Base-by-base conservation (phyloP, 2,888 invertebrate species). In the Pachydiplax longipennis region DNA sequence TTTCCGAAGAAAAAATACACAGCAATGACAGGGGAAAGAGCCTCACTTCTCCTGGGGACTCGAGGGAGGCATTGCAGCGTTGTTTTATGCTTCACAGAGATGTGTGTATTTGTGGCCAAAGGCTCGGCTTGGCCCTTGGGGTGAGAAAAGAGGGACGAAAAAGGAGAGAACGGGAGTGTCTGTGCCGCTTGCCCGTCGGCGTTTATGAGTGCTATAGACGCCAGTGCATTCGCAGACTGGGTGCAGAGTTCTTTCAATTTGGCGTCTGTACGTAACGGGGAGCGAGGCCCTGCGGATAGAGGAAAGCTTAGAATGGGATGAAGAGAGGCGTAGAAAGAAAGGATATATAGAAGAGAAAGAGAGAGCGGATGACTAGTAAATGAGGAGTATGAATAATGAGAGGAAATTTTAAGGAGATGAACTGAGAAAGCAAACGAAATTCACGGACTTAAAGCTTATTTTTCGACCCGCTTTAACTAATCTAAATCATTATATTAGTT, bases 1-100 rank as follows among this genome's bases (percentile, higher is more conserved):
- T 40, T 53, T 82, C 58, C 83, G 58, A 31, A 58, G 58, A 35
- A 83, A 83, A 83, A 83, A 83, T 58, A 83, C 31, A 83, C 83
- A 83, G 35, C 8, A 10, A 25, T 2, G 82, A 13, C 82, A 4
- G 25, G 73, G 31, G 73, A 31, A 31, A 73, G 53, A 82, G n/a
- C 31, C 58, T 58, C 83, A 18, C 83, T 37, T 87, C 61, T 37
- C 25, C 82, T n/a, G n/a, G 35, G 83, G 18, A 35, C 40, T 40
- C 65, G 22, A n/a, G 37, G 58, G 58, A 35, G 40, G 81, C 18
- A 40, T 58, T 65, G 87, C 87, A 87, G 37, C 87, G 58, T 58
- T 53, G 53, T 87, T 87, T 61, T 87, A 35, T 37, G 87, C 37
- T 37, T 61, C 61, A 37, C 58, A 83, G 61, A 37, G 37, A 37